Conservation (phyloP, 1,140 invertebrate species). For the Xylocopa sonorina region DNA sequence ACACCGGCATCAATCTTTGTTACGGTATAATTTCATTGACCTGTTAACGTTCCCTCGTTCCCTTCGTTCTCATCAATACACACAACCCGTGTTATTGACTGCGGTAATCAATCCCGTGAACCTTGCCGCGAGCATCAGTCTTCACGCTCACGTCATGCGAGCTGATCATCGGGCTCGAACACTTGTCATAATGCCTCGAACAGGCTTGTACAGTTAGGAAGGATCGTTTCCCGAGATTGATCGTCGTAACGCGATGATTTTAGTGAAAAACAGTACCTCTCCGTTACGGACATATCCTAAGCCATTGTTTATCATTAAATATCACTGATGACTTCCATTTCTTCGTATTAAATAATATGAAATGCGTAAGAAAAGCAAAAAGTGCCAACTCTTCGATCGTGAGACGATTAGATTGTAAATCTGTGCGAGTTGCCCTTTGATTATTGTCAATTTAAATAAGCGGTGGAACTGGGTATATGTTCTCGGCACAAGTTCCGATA, state of each 20-base stretch:
- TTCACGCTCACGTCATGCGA: constrained; percentile 51
- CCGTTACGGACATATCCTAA: neutral
- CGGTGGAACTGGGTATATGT: too few relatives aligned
- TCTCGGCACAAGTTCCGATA: neutral
- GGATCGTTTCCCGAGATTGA: neutral
- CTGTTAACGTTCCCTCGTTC: constrained; percentile 67
- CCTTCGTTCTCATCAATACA: constrained; percentile 59
- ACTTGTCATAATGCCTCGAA: constrained; percentile 18
- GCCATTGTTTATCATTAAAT: neutral
- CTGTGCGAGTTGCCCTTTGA: too few relatives aligned
- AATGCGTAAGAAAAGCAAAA: too few relatives aligned
- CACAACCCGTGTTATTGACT: constrained; percentile 66
- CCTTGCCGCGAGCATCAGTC: constrained; percentile 65
- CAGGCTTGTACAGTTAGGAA: constrained; percentile 4
- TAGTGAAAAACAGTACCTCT: neutral
- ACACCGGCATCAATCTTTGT: constrained; percentile 68
- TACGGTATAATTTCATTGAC: constrained; percentile 70
- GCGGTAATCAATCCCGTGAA: constrained; percentile 67
- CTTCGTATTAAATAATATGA: too few relatives aligned
- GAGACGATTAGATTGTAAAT: too few relatives aligned
- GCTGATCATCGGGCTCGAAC: constrained; percentile 49
- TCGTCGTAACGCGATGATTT: neutral
- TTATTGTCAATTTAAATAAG: too few relatives aligned
- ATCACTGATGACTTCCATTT: too few relatives aligned
- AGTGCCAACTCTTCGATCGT: too few relatives aligned